Evolutionary conservation across 2,888 invertebrate species (phyloP), one percentile per base, ranked within the genome.

Genomic region (Chymomyza procnemis): DNA sequence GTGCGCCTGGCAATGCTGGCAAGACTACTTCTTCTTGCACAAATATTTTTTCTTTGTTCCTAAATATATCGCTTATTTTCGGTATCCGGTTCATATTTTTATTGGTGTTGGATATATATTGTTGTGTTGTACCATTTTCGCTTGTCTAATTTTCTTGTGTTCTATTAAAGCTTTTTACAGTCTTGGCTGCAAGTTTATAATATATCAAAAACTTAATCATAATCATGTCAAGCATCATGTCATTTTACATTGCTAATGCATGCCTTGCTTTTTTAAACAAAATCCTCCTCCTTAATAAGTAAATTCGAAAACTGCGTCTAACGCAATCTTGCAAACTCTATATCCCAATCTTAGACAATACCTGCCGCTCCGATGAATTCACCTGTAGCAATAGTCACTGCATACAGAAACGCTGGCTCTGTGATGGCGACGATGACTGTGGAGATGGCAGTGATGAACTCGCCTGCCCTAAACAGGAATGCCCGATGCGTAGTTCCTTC

Each of bases 351-450:
- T 41, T 62, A 97, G 97, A 97, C 92, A 96, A 95, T 89, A 97
- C 97, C 21, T 98, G 97, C 91, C 95, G 97, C 77, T 94, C 96
- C 62, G 97, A 97, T 90, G 97, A 98, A 91, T 97, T 97, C 90
- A 96, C 97, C n/a, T 98, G 98, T 91, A 94, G 93, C 62, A 96
- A 97, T 89, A 96, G 97, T 66, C 95, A 95, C 87, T 97, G 97
- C 91, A 96, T 97, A 85, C 96, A 96, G 89, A 93, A 94, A 78
- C 92, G 94, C 69, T 97, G 97, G 97, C 93, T 95, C 22, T 97
- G 97, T 89, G 97, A 97, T 88, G 93, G 93, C 8, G 97, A 97
- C 88, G 94, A 96, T 82, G 97, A 97, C 89, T 97, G 97, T 85
- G 96, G 95, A 3, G 97, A 97, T 88, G 94, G 93, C 65, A 95